Evolutionary conservation across 2,888 invertebrate genomes (phyloP).

Genomic region (Magallana nippona): DNA sequence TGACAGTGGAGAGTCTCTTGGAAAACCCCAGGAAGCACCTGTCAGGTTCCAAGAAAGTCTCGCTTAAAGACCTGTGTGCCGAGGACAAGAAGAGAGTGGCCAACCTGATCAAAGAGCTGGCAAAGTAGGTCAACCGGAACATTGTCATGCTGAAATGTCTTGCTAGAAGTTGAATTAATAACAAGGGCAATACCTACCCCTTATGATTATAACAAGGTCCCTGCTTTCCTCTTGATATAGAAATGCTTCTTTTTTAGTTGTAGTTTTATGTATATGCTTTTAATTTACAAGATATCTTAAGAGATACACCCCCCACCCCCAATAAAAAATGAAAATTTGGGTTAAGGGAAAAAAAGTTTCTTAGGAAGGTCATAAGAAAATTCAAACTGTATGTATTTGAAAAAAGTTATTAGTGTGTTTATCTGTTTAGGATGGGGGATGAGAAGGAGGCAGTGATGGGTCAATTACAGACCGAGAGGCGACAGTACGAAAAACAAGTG

Average conservation of each 20-base stretch:
- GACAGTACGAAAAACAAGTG: slow-evolving; percentile 70
- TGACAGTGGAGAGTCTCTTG: slow-evolving; percentile 43
- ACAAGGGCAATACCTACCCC: no score
- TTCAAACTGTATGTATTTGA: not conserved
- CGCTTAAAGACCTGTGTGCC: slow-evolving; percentile 73
- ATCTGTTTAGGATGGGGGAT: slow-evolving; percentile 69
- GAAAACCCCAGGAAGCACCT: slow-evolving; percentile 23
- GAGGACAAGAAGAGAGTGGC: slow-evolving; percentile 77
- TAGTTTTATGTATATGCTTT: no score
- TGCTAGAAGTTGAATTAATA: no score
- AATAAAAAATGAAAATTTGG: no score
- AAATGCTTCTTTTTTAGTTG: no score
- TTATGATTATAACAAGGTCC: no score
- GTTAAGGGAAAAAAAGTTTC: no score
- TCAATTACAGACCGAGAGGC: slow-evolving; percentile 68
- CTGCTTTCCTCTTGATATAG: no score
- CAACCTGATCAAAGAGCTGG: slow-evolving; percentile 76
- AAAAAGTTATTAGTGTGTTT: not conserved
- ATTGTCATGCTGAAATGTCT: no score
- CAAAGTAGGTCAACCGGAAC: slow-evolving; percentile 64
- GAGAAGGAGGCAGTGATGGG: slow-evolving; percentile 72
- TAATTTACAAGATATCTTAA: no score
- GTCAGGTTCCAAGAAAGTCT: slow-evolving; percentile 38
- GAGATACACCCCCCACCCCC: no score
- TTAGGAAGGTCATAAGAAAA: no score